Base-by-base conservation (phyloP, 2,797 vertebrate genomes). In the Sebastes flavidus region DNA sequence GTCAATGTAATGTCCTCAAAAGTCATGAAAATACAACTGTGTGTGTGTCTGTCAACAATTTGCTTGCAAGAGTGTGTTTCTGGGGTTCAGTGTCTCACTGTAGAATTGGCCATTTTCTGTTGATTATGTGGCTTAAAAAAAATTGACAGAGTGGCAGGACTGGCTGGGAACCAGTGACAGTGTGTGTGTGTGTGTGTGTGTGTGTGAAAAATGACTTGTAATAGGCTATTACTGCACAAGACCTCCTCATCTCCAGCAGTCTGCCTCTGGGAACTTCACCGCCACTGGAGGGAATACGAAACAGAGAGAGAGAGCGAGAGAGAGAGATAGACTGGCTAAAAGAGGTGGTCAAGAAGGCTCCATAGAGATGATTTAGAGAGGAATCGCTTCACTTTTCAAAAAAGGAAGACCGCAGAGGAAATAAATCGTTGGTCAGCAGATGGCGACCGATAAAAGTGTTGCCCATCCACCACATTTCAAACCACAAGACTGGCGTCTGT, bases 161-260 rank as follows among this genome's bases (percentile, higher is more conserved):
- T 27, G 30, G 29, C 61, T 72, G 60, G 61, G 65, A 77, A 77
- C 73, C 72, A 65, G 65, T 86, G 84, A 0, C 30, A 30, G 66
- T 13, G 32, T 34, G 32, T 34, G 30, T 2, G 30, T 8, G 30
- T 30, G 30, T 30, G 32, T 9, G 30, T 32, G 34, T 34, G 34
- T 34, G 32, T 34, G 32, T 34, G 34, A 86, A 59, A 81, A 80
- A 87, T 83, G 46, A 68, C 72, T 87, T 84, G 72, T 89, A 90
- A 90, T 75, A 75, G 84, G 65, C 84, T 71, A 80, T 93, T 89
- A 91, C 78, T 86, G 78, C 76, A 83, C 73, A 81, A 80, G 55
- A 80, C 29, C 62, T 74, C 67, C 75, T 82, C 71, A 72, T 87
- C 83, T 80, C 67, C 73, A 70, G 60, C 76, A 59, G 71, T 81